Conservation (phyloP, 2,113 vertebrate species). For the Ciconia stormi region DNA sequence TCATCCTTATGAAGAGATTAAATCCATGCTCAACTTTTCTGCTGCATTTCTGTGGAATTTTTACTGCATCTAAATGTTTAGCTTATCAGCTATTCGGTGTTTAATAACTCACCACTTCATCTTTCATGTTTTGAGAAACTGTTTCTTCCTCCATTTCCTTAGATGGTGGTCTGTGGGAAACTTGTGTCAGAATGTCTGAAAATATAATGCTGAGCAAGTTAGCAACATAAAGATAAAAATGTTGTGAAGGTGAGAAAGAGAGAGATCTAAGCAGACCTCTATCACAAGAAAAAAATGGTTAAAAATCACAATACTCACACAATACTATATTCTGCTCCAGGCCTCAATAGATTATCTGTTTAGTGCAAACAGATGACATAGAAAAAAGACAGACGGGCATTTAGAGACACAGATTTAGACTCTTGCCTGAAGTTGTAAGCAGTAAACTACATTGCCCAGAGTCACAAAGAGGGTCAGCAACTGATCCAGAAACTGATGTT, state of each 20-base stretch:
- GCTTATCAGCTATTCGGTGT: background rate
- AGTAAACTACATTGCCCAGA: background rate
- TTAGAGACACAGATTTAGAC: background rate
- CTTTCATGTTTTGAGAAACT: background rate
- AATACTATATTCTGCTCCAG: background rate
- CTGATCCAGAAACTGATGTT: background rate
- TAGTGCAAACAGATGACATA: background rate
- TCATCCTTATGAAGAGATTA: background rate
- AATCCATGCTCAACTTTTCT: background rate
- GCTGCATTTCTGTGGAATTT: background rate
- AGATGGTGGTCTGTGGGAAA: background rate
- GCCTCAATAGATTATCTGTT: background rate
- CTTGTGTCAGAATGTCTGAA: background rate
- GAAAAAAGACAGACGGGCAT: background rate
- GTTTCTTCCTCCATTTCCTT: background rate
- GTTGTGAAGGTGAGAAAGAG: background rate
- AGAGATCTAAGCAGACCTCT: background rate
- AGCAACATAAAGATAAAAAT: background rate
- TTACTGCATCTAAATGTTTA: background rate
- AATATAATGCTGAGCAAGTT: background rate
- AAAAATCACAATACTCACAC: accelerated
- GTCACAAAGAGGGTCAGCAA: background rate
- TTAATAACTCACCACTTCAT: background rate
- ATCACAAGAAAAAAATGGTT: background rate
- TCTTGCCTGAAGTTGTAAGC: background rate